Evolutionary conservation across 2,888 invertebrate species (phyloP).

Genomic region (Patella ulyssiponensis): DNA sequence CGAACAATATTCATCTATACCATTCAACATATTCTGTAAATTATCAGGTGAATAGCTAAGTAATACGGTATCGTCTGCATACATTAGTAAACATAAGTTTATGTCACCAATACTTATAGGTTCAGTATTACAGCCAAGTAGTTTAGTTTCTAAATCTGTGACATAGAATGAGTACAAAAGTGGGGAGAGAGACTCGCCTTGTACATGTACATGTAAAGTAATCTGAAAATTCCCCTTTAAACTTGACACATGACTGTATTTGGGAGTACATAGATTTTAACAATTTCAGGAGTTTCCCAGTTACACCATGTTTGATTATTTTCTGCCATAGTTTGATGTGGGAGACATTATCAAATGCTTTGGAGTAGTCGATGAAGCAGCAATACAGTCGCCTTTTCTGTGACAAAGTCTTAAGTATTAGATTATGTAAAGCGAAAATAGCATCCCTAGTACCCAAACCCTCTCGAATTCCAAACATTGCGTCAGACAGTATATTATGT

Average conservation of each 20-base stretch:
- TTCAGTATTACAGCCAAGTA: neutral
- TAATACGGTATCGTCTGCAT: constrained; percentile 1
- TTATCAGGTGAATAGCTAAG: neutral
- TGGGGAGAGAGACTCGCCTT: constrained; percentile 12
- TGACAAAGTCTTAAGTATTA: neutral
- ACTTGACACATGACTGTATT: neutral
- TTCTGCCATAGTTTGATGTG: neutral
- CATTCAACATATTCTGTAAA: neutral
- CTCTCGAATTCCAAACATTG: neutral
- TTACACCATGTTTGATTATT: neutral
- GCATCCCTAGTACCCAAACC: neutral
- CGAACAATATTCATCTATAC: too few species aligned
- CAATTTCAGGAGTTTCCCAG: neutral
- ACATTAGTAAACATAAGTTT: neutral
- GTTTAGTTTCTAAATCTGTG: neutral
- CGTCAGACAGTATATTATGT: neutral
- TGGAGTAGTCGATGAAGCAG: neutral
- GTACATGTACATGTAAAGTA: neutral
- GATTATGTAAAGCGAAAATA: neutral
- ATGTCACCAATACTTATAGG: neutral
- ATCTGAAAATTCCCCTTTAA: neutral
- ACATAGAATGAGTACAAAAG: constrained; percentile 10
- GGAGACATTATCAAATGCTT: constrained; percentile 10
- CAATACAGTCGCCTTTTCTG: neutral
- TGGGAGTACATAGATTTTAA: constrained; percentile 6